Conservation (phyloP, 1,140 invertebrate genomes). For the Ephestia elutella region DNA sequence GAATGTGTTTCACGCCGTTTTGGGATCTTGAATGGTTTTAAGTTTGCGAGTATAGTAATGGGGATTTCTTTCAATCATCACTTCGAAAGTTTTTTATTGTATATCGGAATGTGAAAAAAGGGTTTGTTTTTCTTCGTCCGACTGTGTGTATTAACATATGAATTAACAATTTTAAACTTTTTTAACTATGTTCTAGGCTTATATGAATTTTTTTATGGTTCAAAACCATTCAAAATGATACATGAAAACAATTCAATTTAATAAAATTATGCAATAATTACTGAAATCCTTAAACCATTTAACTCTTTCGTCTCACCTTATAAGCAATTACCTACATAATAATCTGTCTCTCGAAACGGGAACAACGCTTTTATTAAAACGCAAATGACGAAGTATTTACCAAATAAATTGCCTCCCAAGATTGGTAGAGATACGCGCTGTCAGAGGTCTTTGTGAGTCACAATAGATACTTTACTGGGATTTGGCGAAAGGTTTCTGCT, state of each 20-base stretch:
- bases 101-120: too few species aligned
- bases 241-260: too few species aligned
- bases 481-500: constrained; percentile 24
- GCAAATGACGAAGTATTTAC: constrained; percentile 33
- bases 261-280: too few species aligned
- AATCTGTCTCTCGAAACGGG: constrained; percentile 21
- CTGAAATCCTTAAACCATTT: not conserved
- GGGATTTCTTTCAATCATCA: too few species aligned
- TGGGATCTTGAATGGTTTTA: not conserved
- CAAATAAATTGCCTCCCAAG: constrained; percentile 34
- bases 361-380: constrained; percentile 29
- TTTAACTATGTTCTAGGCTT: too few species aligned
- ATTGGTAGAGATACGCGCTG: constrained; percentile 28
- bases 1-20: not conserved
- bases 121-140: too few species aligned
- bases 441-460: constrained; percentile 35
- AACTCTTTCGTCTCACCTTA: constrained; percentile 9
- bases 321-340: constrained; percentile 13
- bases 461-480: constrained; percentile 33
- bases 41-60: not conserved
- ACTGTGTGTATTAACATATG: too few species aligned
- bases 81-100: too few species aligned
- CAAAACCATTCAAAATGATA: too few species aligned
- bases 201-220: too few species aligned
- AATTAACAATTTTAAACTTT: too few species aligned